A percentile compares a stretch with the other conserved stretches of the same genome.
Conservation (phyloP, 2,888 invertebrate genomes). For the Dysmachus trigonus region DNA sequence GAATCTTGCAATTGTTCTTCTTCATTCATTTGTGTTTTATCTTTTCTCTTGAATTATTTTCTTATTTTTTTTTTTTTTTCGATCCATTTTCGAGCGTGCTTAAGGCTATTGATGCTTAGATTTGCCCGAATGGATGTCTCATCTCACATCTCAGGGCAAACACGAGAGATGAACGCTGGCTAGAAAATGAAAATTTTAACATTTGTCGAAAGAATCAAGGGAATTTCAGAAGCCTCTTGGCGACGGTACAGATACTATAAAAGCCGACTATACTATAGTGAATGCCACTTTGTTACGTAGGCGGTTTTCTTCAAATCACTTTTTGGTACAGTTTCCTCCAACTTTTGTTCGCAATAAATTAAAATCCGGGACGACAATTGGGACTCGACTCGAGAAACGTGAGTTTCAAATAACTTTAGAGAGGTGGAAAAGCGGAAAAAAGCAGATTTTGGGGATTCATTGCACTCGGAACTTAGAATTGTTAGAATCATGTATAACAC, state of each 20-base stretch:
- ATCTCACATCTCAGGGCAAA: background rate
- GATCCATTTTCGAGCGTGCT: background rate
- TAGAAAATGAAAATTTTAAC: background rate
- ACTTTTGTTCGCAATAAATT: background rate
- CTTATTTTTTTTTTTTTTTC: background rate
- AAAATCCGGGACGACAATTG: background rate
- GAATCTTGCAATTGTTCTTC: constrained; percentile 22
- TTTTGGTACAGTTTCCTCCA: background rate
- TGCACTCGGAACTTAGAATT: background rate
- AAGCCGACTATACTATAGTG: background rate
- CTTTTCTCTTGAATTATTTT: background rate
- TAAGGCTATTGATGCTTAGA: background rate
- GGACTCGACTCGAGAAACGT: background rate
- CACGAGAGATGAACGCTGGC: background rate
- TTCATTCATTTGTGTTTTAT: constrained; percentile 12
- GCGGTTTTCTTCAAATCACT: background rate
- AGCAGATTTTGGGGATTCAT: background rate
- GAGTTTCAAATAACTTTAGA: background rate
- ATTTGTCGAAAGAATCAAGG: background rate
- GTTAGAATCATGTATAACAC: background rate
- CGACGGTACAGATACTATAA: background rate
- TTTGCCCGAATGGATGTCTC: background rate
- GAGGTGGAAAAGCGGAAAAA: background rate
- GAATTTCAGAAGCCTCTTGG: background rate
- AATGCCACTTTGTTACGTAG: background rate